phyloP scores from a whole-genome alignment of 2,888 invertebrate genomes.

The Tetranychus piercei region DNA sequence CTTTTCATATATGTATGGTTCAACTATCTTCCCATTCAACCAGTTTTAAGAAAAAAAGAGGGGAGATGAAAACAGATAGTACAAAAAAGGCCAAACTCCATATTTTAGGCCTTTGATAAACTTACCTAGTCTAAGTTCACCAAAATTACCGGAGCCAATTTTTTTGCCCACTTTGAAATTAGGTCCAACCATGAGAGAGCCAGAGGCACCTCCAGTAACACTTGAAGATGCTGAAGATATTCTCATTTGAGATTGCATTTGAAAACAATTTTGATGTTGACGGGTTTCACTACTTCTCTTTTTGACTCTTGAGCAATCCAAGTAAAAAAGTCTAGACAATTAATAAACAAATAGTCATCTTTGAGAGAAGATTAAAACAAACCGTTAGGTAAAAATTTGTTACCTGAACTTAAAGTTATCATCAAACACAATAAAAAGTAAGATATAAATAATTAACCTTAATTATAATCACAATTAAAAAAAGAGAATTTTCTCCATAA shows the following conservation, averaged over 20 bases:
- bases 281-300: constrained; percentile 3
- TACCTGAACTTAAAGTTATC: background rate
- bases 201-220: constrained; percentile 9
- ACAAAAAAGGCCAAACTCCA: background rate
- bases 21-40: background rate
- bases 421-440: background rate
- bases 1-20: background rate
- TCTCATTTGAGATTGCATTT: constrained; percentile 7
- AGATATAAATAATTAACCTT: background rate
- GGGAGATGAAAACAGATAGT: background rate
- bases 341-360: background rate
- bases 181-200: constrained; percentile 10
- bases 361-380: background rate
- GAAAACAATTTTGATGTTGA: background rate
- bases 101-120: background rate
- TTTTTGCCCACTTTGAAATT: constrained; percentile 12
- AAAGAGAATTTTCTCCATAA: no score
- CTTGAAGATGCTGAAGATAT: constrained; percentile 9
- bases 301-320: background rate
- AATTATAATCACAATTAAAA: background rate
- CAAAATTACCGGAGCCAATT: constrained; percentile 15
- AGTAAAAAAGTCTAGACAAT: background rate
- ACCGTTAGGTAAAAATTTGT: background rate
- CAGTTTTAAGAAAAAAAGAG: background rate
- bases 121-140: constrained; percentile 14